Base-by-base conservation (phyloP, 2,797 vertebrate genomes). In the Ibycter americanus region DNA sequence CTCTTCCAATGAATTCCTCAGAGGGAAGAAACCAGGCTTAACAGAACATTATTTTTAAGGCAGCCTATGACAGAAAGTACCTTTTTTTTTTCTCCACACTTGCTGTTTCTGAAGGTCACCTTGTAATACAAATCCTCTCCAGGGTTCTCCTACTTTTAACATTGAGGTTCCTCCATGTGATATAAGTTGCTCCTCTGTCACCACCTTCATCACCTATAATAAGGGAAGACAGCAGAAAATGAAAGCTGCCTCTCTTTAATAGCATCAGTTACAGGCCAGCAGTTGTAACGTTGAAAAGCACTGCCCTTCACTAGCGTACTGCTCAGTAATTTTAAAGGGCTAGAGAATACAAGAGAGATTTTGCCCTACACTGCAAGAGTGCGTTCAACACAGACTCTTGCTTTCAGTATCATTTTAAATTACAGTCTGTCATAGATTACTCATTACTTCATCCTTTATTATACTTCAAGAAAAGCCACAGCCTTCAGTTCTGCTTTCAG, bases 401-500 rank as follows among this genome's bases (percentile, higher is more conserved):
- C 81, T 65, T 89, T 77, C 52, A 32, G 65, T 21, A 76, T 79
- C 3, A 1, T 44, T 93, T 86, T 81, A 85, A 83, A 77, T 95
- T 59, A n/a, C 73, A 79, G 51, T 32, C 76, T 91, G 72, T 34
- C 84, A 82, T 6, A 83, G 82, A 86, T 89, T 79, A 79, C 59
- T 88, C 58, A 38, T 68, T 72, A 68, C 92, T 88, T 83, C 87
- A 91, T 65, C 83, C 38, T 81, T 94, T 81, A 32, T 86, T 38
- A 55, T 20, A 63, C 58, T 91, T 90, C 74, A 88, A 65, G 80
- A 89, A 68, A 76, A 96, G 82, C 66, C 78, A 87, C 4, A 91
- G 79, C 54, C 72, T 90, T 94, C 79, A 85, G 61, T 83, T 87
- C 46, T 86, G 71, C 89, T 86, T 82, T 93, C 79, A 83, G 65